Conservation (phyloP, 2,797 vertebrate species). For the Schizopygopsis malacanthus region DNA sequence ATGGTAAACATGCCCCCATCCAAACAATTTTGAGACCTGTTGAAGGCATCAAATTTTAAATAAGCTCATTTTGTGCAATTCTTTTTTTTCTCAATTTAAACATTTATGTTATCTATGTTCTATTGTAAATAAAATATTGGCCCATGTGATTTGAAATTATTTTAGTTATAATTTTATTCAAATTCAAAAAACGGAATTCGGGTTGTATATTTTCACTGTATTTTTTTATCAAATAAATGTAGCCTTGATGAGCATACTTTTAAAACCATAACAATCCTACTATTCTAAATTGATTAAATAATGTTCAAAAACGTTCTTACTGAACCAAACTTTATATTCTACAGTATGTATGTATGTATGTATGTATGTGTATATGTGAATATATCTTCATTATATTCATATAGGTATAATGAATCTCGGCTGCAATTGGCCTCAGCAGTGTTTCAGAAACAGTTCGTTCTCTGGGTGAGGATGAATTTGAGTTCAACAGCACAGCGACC, state of each 20-base stretch:
- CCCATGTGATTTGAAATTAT: no score
- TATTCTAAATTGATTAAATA: neutral
- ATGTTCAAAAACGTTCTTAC: neutral
- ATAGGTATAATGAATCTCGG: neutral
- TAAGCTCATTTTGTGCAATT: no score
- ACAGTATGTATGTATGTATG: neutral
- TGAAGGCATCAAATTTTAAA: no score
- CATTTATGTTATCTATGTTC: no score
- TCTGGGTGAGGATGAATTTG: conserved; percentile 15
- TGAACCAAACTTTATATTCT: neutral
- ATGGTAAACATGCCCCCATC: no score
- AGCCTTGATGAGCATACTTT: neutral
- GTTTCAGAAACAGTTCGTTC: conserved; percentile 1
- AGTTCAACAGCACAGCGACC: conserved; percentile 9
- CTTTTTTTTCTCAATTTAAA: no score
- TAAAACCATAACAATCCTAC: neutral
- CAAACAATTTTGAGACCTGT: no score
- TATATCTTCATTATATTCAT: neutral
- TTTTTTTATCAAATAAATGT: neutral
- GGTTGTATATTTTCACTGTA: no score
- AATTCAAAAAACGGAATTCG: no score
- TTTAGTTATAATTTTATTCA: no score
- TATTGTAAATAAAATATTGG: no score
- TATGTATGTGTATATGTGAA: neutral
- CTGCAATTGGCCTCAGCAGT: neutral